A percentile compares a stretch with the other conserved stretches of the same genome.
Conservation (phyloP, 2,888 invertebrate genomes). For the Apamea sordens region DNA sequence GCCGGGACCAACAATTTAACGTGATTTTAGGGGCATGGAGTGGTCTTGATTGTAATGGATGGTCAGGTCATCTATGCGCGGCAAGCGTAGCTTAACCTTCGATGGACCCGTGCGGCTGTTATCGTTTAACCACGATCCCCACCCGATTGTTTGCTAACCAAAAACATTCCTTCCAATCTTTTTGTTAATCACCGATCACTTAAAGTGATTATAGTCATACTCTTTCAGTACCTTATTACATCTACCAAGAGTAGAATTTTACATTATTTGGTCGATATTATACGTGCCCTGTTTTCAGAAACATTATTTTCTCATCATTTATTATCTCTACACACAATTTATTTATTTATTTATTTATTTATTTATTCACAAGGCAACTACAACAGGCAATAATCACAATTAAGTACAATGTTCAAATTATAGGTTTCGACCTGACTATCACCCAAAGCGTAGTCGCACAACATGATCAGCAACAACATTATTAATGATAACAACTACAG, state of each 20-base stretch:
- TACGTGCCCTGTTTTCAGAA: constrained; percentile 2
- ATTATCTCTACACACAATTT: constrained; percentile 10
- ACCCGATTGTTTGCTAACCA: too few species aligned
- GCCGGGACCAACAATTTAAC: not conserved
- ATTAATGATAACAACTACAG: too few species aligned
- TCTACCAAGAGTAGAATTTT: not conserved
- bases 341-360: too few species aligned
- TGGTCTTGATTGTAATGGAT: not conserved
- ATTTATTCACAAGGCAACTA: too few species aligned
- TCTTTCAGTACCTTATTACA: not conserved
- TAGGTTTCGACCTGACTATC: too few species aligned
- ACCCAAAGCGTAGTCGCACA: too few species aligned
- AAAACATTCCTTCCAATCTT: not conserved
- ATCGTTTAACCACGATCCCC: not conserved
- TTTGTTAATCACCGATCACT: not conserved
- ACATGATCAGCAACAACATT: too few species aligned
- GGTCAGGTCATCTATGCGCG: not conserved
- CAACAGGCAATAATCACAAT: too few species aligned
- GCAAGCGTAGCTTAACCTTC: not conserved
- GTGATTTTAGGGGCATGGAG: not conserved
- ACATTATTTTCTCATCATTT: not conserved
- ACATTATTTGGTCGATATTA: not conserved
- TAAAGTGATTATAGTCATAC: not conserved
- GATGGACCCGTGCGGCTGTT: not conserved
- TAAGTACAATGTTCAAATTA: too few species aligned